These are phyloP conservation scores for Tanypteryx hageni DNA, from an alignment of 2,888 invertebrate species.

Conservation along the genomic window DNA sequence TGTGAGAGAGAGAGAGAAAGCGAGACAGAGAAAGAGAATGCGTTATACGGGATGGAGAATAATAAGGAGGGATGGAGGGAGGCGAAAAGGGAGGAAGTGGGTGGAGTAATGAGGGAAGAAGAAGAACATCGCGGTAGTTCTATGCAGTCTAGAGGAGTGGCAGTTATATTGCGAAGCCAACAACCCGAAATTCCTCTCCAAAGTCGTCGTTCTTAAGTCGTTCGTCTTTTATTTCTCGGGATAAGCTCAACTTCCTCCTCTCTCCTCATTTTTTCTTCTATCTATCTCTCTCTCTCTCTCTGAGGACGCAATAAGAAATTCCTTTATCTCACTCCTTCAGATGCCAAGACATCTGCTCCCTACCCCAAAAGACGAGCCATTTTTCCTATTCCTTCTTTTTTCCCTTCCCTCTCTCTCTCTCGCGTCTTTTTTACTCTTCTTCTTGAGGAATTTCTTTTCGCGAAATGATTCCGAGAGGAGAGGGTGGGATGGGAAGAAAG, in stretches of 20 bases:
- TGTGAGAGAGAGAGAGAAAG: too few relatives aligned
- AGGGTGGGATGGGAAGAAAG: not conserved
- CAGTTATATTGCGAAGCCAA: slow-evolving; percentile 40
- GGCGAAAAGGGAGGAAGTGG: slow-evolving; percentile 66
- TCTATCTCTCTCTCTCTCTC: not conserved
- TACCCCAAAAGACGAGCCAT: slow-evolving; percentile 49
- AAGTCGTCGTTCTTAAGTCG: slow-evolving; percentile 21
- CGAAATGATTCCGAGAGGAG: slow-evolving; percentile 36
- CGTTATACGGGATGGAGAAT: slow-evolving; percentile 65
- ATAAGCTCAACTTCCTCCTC: slow-evolving; percentile 31
- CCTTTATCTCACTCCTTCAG: slow-evolving; percentile 67
- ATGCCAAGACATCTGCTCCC: slow-evolving; percentile 67
- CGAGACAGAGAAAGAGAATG: not conserved
- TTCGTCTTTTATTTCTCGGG: slow-evolving; percentile 48
- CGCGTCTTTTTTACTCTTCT: slow-evolving; percentile 12
- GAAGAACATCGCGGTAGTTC: not conserved
- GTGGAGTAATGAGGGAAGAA: not conserved
- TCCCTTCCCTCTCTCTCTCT: not conserved
- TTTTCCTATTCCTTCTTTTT: slow-evolving; percentile 20
- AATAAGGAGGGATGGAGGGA: slow-evolving; percentile 70
- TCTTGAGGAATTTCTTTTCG: slow-evolving; percentile 43
- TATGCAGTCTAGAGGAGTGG: not conserved
- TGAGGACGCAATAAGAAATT: slow-evolving; percentile 60
- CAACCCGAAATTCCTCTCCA: slow-evolving; percentile 58
- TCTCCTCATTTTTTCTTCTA: too few relatives aligned